phyloP scores from a whole-genome alignment of 2,113 vertebrate genomes.

The Dasyurus viverrinus region DNA sequence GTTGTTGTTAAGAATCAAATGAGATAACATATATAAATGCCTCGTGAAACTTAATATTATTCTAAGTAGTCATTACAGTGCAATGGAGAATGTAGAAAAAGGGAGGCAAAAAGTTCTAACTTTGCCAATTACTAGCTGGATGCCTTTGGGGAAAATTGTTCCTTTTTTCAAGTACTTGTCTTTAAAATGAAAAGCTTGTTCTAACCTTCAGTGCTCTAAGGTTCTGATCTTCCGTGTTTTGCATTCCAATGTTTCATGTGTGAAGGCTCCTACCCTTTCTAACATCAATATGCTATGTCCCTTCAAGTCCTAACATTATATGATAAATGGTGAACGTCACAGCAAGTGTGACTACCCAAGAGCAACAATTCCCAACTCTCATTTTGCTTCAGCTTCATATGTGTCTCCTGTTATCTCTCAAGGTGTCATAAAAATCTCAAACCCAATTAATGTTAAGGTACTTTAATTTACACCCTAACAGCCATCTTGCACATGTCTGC shows the following conservation, averaged over 20 bases:
- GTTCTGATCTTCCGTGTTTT: not conserved
- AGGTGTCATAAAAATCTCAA: not conserved
- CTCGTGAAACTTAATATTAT: not conserved
- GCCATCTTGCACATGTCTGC: not conserved
- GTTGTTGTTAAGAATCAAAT: not conserved
- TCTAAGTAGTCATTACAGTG: not conserved
- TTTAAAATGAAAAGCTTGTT: not conserved
- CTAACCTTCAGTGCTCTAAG: not conserved
- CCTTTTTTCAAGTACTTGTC: not conserved
- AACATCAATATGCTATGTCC: not conserved
- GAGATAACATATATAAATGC: not conserved
- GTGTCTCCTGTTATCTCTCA: not conserved
- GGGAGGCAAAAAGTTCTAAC: not conserved
- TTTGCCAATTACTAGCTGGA: not conserved
- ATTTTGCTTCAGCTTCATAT: not conserved
- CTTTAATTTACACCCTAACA: not conserved
- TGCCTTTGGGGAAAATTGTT: not conserved
- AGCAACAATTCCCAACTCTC: not conserved
- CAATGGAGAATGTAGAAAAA: not conserved
- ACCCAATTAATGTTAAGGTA: not conserved
- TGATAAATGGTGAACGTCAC: not conserved
- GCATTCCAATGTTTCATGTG: not conserved
- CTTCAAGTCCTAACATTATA: not conserved
- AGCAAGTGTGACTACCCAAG: not conserved
- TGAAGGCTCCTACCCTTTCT: not conserved